Percentiles rank a stretch among this genome's conserved stretches.
Evolutionary conservation across 2,888 invertebrate species (phyloP).

Genomic region (Stomorhina lunata): DNA sequence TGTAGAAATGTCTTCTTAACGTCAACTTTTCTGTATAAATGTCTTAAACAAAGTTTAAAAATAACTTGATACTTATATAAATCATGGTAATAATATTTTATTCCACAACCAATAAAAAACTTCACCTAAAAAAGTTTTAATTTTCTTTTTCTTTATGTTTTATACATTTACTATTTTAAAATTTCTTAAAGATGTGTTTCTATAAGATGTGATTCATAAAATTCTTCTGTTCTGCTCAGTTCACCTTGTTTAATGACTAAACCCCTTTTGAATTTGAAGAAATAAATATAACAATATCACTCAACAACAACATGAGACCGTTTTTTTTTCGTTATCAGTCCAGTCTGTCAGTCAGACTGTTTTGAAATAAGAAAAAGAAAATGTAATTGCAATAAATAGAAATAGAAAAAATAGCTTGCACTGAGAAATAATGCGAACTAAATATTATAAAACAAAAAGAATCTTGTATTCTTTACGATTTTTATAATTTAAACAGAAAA

Average conservation of each 20-base stretch:
- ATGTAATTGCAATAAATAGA: conserved; percentile 4
- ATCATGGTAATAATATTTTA: too few relatives aligned
- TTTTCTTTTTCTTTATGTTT: not conserved
- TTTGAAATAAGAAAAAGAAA: conserved; percentile 1
- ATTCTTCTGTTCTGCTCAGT: conserved; percentile 15
- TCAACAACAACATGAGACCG: conserved; percentile 46
- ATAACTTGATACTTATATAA: too few relatives aligned
- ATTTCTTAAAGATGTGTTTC: not conserved
- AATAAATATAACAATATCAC: conserved; percentile 42
- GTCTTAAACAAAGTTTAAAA: too few relatives aligned
- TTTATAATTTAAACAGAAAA: not conserved
- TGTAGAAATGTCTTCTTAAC: too few relatives aligned
- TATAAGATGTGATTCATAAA: conserved; percentile 55
- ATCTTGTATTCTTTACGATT: not conserved
- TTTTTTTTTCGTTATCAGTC: conserved; percentile 44
- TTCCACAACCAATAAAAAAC: too few relatives aligned
- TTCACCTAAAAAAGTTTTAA: too few relatives aligned
- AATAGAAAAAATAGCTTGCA: not conserved
- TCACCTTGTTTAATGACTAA: conserved; percentile 56
- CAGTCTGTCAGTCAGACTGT: conserved; percentile 11
- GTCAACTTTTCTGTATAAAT: too few relatives aligned
- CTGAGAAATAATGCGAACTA: conserved; percentile 4
- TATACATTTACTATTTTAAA: not conserved
- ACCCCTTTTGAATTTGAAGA: conserved; percentile 38
- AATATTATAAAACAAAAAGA: not conserved